A percentile compares a stretch with the other conserved stretches of the same genome.
Conservation (phyloP, 2,113 vertebrate genomes). For the Laticauda laticaudata region DNA sequence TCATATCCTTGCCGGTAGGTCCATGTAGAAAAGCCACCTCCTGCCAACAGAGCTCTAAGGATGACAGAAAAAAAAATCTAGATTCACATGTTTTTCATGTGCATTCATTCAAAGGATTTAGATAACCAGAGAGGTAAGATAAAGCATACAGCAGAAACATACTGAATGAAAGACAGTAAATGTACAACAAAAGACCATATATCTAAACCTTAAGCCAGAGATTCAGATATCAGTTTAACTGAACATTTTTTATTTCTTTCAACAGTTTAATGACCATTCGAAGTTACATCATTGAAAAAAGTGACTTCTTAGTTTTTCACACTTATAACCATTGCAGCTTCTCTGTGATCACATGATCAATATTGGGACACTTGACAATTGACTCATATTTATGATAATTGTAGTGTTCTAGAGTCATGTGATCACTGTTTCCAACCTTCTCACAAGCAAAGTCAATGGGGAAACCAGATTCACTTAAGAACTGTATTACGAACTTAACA, state of each 20-base stretch:
- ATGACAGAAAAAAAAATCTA: slow-evolving; percentile 33
- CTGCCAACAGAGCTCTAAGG: slow-evolving; percentile 89
- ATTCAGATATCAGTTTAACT: not conserved
- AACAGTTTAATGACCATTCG: not conserved
- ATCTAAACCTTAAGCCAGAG: not conserved
- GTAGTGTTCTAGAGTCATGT: not conserved
- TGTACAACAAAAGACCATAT: not conserved
- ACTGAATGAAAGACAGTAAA: not conserved
- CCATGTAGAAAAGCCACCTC: slow-evolving; percentile 96
- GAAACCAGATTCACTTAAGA: not conserved
- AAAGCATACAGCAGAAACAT: not conserved
- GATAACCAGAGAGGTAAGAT: not conserved
- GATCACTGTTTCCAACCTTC: not conserved
- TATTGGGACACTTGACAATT: not conserved
- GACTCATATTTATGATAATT: not conserved
- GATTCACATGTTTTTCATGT: not conserved
- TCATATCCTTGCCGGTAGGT: slow-evolving; percentile 98
- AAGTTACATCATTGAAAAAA: not conserved
- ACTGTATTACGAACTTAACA: not conserved
- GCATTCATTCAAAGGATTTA: not conserved
- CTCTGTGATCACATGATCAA: not conserved
- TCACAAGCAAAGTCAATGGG: not conserved
- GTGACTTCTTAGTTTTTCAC: not conserved
- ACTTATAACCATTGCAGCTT: not conserved
- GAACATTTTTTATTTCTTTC: not conserved